A percentile compares a stretch with the other conserved stretches of the same genome.
phyloP scores from a whole-genome alignment of 2,888 invertebrate genomes.

The Globia sparganii region DNA sequence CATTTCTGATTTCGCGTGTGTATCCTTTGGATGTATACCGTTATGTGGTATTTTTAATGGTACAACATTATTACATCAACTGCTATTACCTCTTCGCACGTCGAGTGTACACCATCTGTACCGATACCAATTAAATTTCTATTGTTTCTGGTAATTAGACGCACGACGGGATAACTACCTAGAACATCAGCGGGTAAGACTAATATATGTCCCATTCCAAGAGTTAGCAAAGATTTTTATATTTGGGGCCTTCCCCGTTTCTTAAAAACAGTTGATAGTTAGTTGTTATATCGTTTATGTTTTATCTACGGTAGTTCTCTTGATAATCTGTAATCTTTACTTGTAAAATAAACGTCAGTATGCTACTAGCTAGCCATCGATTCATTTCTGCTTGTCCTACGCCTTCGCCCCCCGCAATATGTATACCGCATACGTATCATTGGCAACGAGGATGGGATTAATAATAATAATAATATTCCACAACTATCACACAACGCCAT shows the following conservation, averaged over 20 bases:
- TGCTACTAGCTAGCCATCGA: background rate
- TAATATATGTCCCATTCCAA: background rate
- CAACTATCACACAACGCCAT: too few species aligned
- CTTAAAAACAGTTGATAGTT: background rate
- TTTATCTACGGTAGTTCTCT: background rate
- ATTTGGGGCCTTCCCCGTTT: constrained; percentile 1
- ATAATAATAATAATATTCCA: too few species aligned
- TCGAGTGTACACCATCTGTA: too few species aligned
- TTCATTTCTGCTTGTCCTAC: background rate
- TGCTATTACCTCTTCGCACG: too few species aligned
- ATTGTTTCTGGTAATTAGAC: too few species aligned
- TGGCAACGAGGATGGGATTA: background rate
- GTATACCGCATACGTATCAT: background rate
- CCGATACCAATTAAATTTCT: too few species aligned
- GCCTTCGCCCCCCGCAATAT: background rate
- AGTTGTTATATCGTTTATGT: background rate
- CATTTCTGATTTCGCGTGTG: background rate
- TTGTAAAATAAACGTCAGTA: background rate
- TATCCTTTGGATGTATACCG: background rate
- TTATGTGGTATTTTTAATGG: background rate
- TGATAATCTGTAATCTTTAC: background rate
- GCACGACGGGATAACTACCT: too few species aligned
- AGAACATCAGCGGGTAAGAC: background rate
- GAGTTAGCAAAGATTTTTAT: background rate
- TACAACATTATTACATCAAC: background rate